Evolutionary conservation across 2,888 invertebrate genomes (phyloP).

Genomic region (Melieria crassipennis): DNA sequence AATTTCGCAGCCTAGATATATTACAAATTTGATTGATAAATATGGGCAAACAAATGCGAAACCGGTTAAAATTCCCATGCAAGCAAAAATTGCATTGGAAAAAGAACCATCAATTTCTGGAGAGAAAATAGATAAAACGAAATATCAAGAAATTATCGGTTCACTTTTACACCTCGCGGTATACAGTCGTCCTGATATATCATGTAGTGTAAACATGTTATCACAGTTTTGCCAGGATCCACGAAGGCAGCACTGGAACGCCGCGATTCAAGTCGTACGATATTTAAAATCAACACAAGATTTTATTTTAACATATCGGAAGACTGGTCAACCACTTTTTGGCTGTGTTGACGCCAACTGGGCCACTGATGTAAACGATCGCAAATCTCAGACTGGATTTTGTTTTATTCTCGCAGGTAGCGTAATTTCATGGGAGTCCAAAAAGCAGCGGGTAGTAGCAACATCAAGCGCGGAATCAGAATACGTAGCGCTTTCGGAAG

Average conservation of each 20-base stretch:
- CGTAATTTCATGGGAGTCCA: conserved; percentile 25
- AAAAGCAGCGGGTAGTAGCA: too few species aligned
- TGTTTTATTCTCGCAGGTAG: too few species aligned
- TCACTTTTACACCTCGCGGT: too few species aligned
- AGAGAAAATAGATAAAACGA: too few species aligned
- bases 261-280: conserved; percentile 3
- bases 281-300: too few species aligned
- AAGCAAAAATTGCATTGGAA: conserved; percentile 27
- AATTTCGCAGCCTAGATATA: conserved; percentile 31
- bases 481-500: conserved; percentile 30
- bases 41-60: conserved; percentile 25
- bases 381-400: too few species aligned
- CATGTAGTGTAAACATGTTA: conserved; percentile 30
- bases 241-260: conserved; percentile 31
- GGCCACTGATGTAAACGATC: too few species aligned
- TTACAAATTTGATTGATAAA: conserved; percentile 24
- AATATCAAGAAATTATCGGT: too few species aligned
- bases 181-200: conserved; percentile 32
- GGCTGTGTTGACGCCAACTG: too few species aligned
- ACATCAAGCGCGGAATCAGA: conserved; percentile 39
- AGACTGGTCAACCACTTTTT: too few species aligned
- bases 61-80: conserved; percentile 21
- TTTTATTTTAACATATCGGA: too few species aligned
- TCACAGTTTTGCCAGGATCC: conserved; percentile 32
- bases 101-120: conserved; percentile 24